These are phyloP conservation scores for Electrona antarctica DNA, from an alignment of 2,113 vertebrate genomes.

Conservation along the genomic window DNA sequence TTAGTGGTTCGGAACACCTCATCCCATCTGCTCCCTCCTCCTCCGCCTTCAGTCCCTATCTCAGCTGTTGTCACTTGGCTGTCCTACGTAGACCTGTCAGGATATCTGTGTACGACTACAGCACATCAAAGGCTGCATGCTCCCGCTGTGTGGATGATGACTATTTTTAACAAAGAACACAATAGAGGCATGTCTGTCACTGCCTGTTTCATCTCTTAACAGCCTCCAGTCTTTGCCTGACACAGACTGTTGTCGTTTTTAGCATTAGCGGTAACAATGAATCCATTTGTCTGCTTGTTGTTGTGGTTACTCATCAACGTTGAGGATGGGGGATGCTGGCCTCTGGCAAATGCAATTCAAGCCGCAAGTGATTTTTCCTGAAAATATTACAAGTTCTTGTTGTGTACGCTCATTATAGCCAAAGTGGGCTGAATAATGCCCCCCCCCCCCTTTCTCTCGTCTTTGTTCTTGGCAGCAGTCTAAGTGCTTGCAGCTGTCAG, in stretches of 20 bases:
- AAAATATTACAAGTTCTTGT: constrained; percentile 66
- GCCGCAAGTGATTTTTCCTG: constrained; percentile 47
- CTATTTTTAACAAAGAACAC: constrained; percentile 20
- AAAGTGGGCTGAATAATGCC: constrained; percentile 59
- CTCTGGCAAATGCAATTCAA: constrained; percentile 51
- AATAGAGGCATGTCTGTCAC: constrained; percentile 28
- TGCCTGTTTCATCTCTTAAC: constrained; percentile 18
- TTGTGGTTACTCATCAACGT: constrained; percentile 42
- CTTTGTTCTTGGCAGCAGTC: constrained; percentile 70
- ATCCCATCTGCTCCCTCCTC: constrained; percentile 44
- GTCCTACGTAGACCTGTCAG: constrained; percentile 7
- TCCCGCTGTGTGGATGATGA: constrained; percentile 14
- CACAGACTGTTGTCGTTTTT: constrained; percentile 15
- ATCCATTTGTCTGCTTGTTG: constrained; percentile 40
- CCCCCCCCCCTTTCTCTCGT: constrained; percentile 32
- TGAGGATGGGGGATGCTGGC: constrained; percentile 31
- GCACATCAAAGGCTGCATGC: background rate
- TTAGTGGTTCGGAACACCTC: constrained; percentile 51
- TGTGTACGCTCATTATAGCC: constrained; percentile 50
- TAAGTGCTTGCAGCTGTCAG: constrained; percentile 77
- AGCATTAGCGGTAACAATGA: constrained; percentile 24
- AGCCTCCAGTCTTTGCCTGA: background rate
- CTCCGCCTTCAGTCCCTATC: constrained; percentile 15
- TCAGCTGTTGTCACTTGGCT: constrained; percentile 16
- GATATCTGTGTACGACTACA: background rate